Percentiles rank a stretch among this genome's conserved stretches.
These are phyloP conservation scores for Toxostoma redivivum DNA, from an alignment of 2,113 vertebrate genomes.

Conservation along the genomic window DNA sequence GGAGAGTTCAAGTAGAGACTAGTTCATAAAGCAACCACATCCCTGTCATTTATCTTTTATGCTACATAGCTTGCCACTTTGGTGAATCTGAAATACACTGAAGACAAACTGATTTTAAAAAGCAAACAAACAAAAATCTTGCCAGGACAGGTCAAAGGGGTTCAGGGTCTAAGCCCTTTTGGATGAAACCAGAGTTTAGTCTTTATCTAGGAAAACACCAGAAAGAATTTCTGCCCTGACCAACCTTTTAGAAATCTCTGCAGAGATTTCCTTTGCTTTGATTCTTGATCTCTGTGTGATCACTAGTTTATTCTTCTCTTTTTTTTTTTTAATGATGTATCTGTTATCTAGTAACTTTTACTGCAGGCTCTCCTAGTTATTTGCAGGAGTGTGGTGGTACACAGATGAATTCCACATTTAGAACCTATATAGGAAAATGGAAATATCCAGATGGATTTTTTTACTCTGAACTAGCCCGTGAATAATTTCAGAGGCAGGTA, in stretches of 20 bases:
- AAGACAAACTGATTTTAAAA: background rate
- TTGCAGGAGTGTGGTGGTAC: background rate
- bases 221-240: background rate
- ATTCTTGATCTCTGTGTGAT: background rate
- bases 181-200: background rate
- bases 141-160: background rate
- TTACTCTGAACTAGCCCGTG: background rate
- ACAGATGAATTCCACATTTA: slow-evolving; percentile 36
- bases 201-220: slow-evolving; percentile 4
- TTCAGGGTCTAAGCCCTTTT: background rate
- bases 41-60: background rate
- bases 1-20: slow-evolving; percentile 1
- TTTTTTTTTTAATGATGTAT: background rate
- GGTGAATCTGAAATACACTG: background rate
- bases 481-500: background rate
- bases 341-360: slow-evolving; percentile 19
- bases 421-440: background rate
- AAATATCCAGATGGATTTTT: slow-evolving; percentile 21
- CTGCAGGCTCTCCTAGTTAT: background rate
- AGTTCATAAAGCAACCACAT: slow-evolving; percentile 13
- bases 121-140: background rate
- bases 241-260: slow-evolving; percentile 1
- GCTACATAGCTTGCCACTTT: slow-evolving; percentile 1
- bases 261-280: slow-evolving; percentile 23
- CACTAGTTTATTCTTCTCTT: background rate